Conservation (phyloP, 1,140 invertebrate species). For the Drosophila teissieri region DNA sequence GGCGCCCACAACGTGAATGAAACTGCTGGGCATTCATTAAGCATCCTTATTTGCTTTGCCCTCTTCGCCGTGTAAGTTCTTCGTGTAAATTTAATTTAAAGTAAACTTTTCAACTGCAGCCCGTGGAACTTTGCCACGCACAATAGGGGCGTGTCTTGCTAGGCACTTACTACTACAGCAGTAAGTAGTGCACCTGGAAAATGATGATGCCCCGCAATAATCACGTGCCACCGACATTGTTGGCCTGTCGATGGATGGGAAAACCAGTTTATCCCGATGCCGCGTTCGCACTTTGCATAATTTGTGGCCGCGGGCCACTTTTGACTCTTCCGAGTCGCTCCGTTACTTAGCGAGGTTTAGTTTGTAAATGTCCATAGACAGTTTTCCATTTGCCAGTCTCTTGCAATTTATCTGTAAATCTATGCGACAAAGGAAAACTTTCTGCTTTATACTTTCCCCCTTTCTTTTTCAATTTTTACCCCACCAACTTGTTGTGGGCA, state of each 20-base stretch:
- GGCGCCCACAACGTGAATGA: conserved; percentile 42
- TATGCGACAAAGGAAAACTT: conserved; percentile 48
- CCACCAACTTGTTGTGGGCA: conserved; percentile 41
- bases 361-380: conserved; percentile 36
- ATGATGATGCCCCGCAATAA: conserved; percentile 8
- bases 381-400: conserved; percentile 33
- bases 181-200: conserved; percentile 42
- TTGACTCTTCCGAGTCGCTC: conserved; percentile 20
- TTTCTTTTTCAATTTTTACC: conserved; percentile 13
- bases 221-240: conserved; percentile 14
- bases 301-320: conserved; percentile 59
- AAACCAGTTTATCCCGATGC: conserved; percentile 34
- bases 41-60: conserved; percentile 11
- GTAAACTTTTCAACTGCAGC: conserved; percentile 28
- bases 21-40: conserved; percentile 63
- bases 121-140: conserved; percentile 24
- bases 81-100: conserved; percentile 64
- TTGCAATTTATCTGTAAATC: conserved; percentile 48
- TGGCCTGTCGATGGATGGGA: not conserved
- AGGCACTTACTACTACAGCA: conserved; percentile 43
- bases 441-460: conserved; percentile 9
- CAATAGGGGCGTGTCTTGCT: conserved; percentile 35
- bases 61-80: not conserved
- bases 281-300: conserved; percentile 64
- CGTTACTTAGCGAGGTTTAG: conserved; percentile 26